A percentile compares a stretch with the other conserved stretches of the same genome.
Conservation (phyloP, 2,888 invertebrate species). For the Seira musarum region DNA sequence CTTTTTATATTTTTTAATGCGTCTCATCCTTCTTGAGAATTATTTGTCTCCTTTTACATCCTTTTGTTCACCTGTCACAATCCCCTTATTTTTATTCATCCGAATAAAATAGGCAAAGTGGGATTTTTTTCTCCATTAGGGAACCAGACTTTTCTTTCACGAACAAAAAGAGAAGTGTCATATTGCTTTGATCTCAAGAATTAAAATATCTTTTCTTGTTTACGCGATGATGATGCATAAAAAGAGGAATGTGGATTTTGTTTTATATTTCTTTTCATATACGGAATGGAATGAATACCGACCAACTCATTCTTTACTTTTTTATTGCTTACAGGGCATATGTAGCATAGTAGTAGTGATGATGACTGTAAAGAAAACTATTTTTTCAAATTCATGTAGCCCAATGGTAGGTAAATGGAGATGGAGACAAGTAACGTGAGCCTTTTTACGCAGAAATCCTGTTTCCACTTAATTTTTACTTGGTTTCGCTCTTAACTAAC, state of each 20-base stretch:
- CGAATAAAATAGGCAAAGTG: conserved; percentile 32
- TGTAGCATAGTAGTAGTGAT: no score
- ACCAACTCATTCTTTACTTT: no score
- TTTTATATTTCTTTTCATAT: no score
- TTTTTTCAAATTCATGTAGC: no score
- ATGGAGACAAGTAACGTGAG: conserved; percentile 13
- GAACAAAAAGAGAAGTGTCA: conserved; percentile 29
- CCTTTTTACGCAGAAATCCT: conserved; percentile 31
- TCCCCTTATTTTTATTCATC: conserved; percentile 26
- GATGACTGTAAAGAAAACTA: no score
- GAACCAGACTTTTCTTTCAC: not conserved
- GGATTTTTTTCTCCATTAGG: conserved; percentile 28
- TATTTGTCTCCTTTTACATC: conserved; percentile 37
- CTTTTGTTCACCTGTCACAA: conserved; percentile 48
- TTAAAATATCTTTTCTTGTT: conserved; percentile 42
- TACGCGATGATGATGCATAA: conserved; percentile 31
- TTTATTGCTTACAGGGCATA: no score
- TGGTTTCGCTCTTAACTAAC: no score
- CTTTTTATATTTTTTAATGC: not conserved
- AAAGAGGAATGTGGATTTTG: conserved; percentile 37
- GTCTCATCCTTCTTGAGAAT: conserved; percentile 20
- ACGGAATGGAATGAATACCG: no score
- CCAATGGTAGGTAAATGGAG: conserved; percentile 3
- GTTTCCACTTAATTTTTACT: conserved; percentile 16
- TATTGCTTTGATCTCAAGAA: conserved; percentile 29